phyloP scores from a whole-genome alignment of 2,888 invertebrate genomes.

The Rotaria magnacalcarata region DNA sequence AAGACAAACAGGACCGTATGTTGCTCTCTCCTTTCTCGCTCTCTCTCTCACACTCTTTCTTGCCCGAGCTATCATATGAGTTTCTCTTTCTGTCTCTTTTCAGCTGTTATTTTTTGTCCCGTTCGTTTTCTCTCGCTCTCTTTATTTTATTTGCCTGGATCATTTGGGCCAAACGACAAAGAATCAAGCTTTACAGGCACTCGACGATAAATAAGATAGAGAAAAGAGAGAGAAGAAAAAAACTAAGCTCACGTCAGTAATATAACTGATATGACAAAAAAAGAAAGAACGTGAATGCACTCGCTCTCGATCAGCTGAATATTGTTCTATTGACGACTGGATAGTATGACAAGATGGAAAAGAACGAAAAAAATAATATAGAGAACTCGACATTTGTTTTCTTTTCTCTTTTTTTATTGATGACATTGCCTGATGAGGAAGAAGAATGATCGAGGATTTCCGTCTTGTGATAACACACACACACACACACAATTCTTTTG shows the following conservation, averaged over 20 bases:
- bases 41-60: neutral
- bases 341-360: conserved; percentile 7
- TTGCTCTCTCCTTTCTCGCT: neutral
- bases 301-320: conserved; percentile 4
- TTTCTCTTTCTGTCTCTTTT: neutral
- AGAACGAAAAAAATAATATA: neutral
- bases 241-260: neutral
- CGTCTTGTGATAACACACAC: neutral
- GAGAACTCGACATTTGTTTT: neutral
- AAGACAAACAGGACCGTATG: conserved; percentile 29
- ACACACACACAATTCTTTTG: neutral
- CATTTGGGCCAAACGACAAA: conserved; percentile 3
- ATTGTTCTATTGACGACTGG: neutral
- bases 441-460: neutral
- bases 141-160: neutral
- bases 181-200: neutral
- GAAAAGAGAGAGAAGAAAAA: neutral
- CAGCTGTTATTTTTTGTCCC: conserved; percentile 11
- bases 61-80: conserved; percentile 19
- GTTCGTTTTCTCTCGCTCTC: neutral
- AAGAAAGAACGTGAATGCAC: neutral
- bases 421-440: neutral
- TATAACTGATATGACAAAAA: neutral
- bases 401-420: neutral
- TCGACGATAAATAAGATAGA: neutral